phyloP scores from a whole-genome alignment of 2,797 vertebrate genomes.

The Aplochiton taeniatus region DNA sequence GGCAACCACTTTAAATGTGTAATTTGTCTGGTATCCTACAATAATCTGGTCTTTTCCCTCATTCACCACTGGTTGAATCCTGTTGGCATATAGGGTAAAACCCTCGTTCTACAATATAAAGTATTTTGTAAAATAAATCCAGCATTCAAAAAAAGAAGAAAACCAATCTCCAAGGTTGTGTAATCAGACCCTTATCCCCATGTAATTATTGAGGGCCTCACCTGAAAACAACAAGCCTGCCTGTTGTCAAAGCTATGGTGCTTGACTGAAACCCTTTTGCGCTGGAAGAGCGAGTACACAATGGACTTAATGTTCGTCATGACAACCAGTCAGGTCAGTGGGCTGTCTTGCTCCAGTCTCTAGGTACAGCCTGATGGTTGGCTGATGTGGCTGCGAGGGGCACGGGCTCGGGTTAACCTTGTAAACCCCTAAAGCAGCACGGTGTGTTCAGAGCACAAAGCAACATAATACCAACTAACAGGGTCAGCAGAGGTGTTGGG shows the following conservation, averaged over 20 bases:
- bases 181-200: too few species aligned
- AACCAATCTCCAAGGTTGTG: too few species aligned
- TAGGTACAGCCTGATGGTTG: constrained; percentile 43
- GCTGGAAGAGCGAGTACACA: constrained; percentile 42
- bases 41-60: too few species aligned
- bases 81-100: too few species aligned
- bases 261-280: constrained; percentile 22
- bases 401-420: constrained; percentile 16
- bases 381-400: constrained; percentile 17
- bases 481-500: constrained; percentile 55
- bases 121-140: too few species aligned
- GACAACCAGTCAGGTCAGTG: constrained; percentile 26
- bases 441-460: constrained; percentile 57
- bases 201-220: too few species aligned
- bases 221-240: too few species aligned
- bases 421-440: constrained; percentile 32
- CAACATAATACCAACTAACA: constrained; percentile 51
- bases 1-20: too few species aligned
- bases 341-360: constrained; percentile 17
- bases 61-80: too few species aligned
- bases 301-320: constrained; percentile 52
- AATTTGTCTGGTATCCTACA: too few species aligned
- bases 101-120: too few species aligned
- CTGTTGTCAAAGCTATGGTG: constrained; percentile 10
- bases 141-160: too few species aligned